Conservation (phyloP, 1,140 invertebrate species). For the Danaus melanippus region DNA sequence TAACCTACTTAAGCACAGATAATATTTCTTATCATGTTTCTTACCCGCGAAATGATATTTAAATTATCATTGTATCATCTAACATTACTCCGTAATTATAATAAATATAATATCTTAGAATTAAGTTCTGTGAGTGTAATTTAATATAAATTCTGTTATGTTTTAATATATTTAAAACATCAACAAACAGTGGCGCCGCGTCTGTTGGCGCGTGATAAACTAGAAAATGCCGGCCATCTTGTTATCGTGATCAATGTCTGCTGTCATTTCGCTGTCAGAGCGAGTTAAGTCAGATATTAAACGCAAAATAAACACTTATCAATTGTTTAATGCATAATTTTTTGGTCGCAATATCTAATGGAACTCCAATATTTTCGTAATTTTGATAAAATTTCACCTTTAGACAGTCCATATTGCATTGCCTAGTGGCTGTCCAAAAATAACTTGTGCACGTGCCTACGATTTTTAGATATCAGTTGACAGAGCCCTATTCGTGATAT, state of each 20-base stretch:
- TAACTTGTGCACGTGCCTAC: conserved; percentile 55
- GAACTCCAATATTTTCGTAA: neutral
- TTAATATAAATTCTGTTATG: too few relatives aligned
- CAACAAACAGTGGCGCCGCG: conserved; percentile 46
- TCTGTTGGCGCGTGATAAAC: conserved; percentile 44
- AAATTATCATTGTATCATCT: too few relatives aligned
- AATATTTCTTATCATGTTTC: too few relatives aligned
- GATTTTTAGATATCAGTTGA: neutral
- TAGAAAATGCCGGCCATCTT: conserved; percentile 48
- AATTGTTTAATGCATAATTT: conserved; percentile 6
- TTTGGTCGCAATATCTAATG: conserved; percentile 3
- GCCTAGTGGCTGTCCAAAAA: conserved; percentile 44
- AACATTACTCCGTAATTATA: too few relatives aligned
- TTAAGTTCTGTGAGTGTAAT: too few relatives aligned
- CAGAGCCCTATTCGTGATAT: neutral
- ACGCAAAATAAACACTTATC: conserved; percentile 54
- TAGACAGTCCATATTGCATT: neutral
- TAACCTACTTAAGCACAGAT: conserved; percentile 1
- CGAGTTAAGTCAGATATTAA: conserved; percentile 61
- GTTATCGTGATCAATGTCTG: conserved; percentile 31
- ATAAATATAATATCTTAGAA: too few relatives aligned
- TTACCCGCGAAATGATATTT: too few relatives aligned
- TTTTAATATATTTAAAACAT: conserved; percentile 21
- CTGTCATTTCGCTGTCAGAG: conserved; percentile 64
- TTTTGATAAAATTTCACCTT: too few relatives aligned